phyloP scores from a whole-genome alignment of 2,113 vertebrate species.

The Vulpes lagopus region DNA sequence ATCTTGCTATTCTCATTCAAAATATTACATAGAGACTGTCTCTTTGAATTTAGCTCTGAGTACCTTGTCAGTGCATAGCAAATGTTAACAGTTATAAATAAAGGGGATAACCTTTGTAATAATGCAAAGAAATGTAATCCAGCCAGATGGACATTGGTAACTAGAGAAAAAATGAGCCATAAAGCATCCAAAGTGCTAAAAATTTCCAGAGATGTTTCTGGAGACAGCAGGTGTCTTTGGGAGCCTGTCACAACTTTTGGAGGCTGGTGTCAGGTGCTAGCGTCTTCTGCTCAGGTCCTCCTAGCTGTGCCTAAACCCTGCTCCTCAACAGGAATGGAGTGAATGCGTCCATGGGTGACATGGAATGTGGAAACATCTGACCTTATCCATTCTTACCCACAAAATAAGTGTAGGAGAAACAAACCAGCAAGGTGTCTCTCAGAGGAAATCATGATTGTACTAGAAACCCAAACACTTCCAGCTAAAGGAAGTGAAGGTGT shows the following conservation, averaged over 20 bases:
- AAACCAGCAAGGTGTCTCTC: neutral
- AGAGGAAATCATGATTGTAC: neutral
- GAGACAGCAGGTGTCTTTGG: neutral
- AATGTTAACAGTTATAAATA: neutral
- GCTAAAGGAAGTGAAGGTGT: neutral
- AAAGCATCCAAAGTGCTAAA: neutral
- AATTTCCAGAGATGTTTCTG: neutral
- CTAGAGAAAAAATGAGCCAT: neutral
- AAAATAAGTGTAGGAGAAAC: neutral
- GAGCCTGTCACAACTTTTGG: neutral
- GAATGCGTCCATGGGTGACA: accelerated
- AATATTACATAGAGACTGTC: neutral
- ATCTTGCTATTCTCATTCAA: neutral
- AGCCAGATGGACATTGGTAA: neutral
- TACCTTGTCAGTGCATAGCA: neutral
- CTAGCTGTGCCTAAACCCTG: neutral
- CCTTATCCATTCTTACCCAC: neutral
- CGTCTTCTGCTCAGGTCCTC: neutral
- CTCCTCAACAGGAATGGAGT: neutral
- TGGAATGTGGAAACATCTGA: neutral
- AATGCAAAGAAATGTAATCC: constrained; percentile 3
- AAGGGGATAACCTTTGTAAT: neutral
- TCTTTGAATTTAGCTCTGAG: neutral
- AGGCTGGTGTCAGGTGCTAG: no score
- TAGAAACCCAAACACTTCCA: neutral